phyloP scores from a whole-genome alignment of 92 coral and sea anemone genomes.

The Actinostola sp. region DNA sequence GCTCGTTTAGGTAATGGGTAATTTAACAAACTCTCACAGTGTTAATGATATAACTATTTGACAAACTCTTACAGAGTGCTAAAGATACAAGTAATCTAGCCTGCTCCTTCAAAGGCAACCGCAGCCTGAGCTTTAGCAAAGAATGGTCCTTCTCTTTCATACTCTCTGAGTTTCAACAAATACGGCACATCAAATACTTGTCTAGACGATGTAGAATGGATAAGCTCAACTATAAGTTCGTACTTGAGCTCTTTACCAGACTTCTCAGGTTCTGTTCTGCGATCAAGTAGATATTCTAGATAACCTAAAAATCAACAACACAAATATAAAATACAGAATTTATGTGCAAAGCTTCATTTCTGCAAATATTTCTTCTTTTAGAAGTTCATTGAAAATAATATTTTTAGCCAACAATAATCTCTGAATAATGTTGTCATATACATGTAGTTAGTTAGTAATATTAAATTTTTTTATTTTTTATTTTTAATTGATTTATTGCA shows the following conservation, averaged over 20 bases:
- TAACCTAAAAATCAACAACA: constrained; percentile 55
- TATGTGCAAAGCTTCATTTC: too few species aligned
- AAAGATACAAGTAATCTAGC: constrained; percentile 19
- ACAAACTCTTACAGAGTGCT: background rate
- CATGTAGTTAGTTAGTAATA: too few species aligned
- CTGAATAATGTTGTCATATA: too few species aligned
- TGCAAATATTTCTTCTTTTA: too few species aligned
- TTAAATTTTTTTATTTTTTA: too few species aligned
- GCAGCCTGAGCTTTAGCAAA: constrained; percentile 86
- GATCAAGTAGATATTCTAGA: constrained; percentile 90
- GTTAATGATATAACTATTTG: too few species aligned
- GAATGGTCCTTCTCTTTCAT: constrained; percentile 96
- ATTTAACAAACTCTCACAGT: too few species aligned
- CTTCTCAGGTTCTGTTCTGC: constrained; percentile 88
- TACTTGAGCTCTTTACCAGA: constrained; percentile 88
- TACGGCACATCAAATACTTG: constrained; percentile 86
- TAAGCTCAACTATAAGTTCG: constrained; percentile 78
- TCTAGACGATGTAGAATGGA: constrained; percentile 62
- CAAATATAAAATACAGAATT: background rate
- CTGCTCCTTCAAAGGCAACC: constrained; percentile 90
- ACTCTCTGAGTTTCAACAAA: constrained; percentile 84
- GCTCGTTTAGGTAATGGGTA: too few species aligned
- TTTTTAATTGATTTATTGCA: too few species aligned
- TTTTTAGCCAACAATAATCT: too few species aligned
- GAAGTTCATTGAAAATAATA: too few species aligned